phyloP scores from a whole-genome alignment of 1,140 invertebrate genomes.

The Lasaia peninsularis region DNA sequence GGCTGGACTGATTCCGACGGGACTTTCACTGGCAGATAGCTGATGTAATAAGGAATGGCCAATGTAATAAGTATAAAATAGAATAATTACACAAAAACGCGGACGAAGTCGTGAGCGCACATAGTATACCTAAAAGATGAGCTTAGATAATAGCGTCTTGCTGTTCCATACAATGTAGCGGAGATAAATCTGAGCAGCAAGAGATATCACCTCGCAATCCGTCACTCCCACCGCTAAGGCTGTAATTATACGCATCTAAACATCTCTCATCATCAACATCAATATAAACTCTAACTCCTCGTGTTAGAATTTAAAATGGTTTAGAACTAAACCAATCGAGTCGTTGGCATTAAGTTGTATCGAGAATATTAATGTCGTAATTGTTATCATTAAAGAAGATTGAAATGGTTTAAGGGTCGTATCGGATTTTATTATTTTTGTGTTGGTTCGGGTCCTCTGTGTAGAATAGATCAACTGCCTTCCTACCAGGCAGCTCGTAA shows the following conservation, averaged over 20 bases:
- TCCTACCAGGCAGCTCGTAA: too few relatives aligned
- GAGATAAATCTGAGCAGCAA: not conserved
- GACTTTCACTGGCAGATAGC: too few relatives aligned
- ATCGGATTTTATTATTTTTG: not conserved
- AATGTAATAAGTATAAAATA: too few relatives aligned
- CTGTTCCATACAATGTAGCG: not conserved
- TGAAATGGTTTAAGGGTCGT: not conserved
- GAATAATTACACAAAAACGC: too few relatives aligned
- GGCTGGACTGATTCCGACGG: too few relatives aligned
- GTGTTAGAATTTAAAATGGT: not conserved
- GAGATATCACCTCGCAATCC: slow-evolving; percentile 8
- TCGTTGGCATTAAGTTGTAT: not conserved
- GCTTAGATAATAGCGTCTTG: not conserved
- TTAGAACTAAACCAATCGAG: not conserved
- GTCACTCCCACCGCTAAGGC: slow-evolving; percentile 5
- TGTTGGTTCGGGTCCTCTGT: too few relatives aligned
- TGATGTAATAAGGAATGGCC: too few relatives aligned
- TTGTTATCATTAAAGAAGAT: slow-evolving; percentile 7
- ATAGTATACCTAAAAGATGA: not conserved
- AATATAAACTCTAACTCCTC: not conserved
- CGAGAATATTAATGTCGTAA: slow-evolving; percentile 1
- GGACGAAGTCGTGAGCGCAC: too few relatives aligned
- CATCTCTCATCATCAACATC: not conserved
- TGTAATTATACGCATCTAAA: slow-evolving; percentile 5
- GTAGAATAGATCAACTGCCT: too few relatives aligned